phyloP scores from a whole-genome alignment of 1,140 invertebrate species.

The Micrasema minimum region DNA sequence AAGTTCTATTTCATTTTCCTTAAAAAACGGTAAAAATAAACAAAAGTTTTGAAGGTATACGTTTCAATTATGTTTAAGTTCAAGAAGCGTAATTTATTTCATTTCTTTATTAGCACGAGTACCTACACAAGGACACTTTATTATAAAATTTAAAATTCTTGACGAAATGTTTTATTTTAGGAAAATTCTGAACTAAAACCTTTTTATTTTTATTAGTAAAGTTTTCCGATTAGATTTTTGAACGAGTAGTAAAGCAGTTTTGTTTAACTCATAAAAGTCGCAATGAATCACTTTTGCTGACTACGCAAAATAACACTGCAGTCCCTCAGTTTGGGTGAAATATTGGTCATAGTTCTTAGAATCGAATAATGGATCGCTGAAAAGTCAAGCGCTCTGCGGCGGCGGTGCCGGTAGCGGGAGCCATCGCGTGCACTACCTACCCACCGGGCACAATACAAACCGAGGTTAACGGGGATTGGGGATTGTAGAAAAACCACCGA shows the following conservation, averaged over 20 bases:
- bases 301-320: slow-evolving; percentile 5
- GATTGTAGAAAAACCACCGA: neutral
- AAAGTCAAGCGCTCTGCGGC: neutral
- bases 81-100: too few relatives aligned
- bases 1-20: neutral
- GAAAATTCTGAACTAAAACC: too few relatives aligned
- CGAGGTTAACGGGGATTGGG: slow-evolving; percentile 8
- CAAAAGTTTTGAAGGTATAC: too few relatives aligned
- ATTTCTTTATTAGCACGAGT: too few relatives aligned
- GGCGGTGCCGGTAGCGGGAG: neutral
- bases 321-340: slow-evolving; percentile 18
- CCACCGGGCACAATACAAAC: neutral
- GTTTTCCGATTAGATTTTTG: too few relatives aligned
- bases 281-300: slow-evolving; percentile 7
- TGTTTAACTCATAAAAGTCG: slow-evolving; percentile 11
- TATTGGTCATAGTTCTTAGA: slow-evolving; percentile 20
- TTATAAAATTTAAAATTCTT: too few relatives aligned
- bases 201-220: too few relatives aligned
- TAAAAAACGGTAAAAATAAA: too few relatives aligned
- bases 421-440: slow-evolving; percentile 15
- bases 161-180: too few relatives aligned
- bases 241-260: neutral
- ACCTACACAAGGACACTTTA: too few relatives aligned
- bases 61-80: too few relatives aligned
- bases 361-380: slow-evolving; percentile 17